Base-by-base conservation (phyloP, 2,888 invertebrate species). In the Alcis repandata region DNA sequence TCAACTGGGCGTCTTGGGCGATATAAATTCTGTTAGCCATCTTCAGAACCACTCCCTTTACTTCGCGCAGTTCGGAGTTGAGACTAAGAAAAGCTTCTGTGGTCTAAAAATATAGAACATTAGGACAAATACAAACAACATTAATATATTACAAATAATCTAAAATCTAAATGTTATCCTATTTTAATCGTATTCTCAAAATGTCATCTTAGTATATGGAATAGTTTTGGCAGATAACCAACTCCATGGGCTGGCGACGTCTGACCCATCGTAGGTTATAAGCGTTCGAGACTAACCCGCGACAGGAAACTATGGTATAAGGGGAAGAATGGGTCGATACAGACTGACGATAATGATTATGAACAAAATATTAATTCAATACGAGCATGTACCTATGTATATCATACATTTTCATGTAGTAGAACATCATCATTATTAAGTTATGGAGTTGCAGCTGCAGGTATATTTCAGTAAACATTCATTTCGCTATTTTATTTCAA, bases 11-110 rank as follows among this genome's bases (percentile, higher is more conserved):
- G 1, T 87, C 82, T 0, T 90, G 49, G 59, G 94, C 94, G 0
- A 96, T 80, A 79, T 95, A 98, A 0, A 97, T 81, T 74, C 95
- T 95, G 79, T 95, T 97, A 0, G 97, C 97, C 59, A 95, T 88
- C 52, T 91, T 94, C 0, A 96, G 80, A 2, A 94, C 93, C 7
- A 95, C 94, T 36, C 94, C 93, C 63, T 90, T 79, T 1, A 91
- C 69, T 0, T 81, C 69, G 38, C 79, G 73, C 10, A 90, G 64
- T 65, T 75, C 75, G 4, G 68, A 58, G 65, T 79, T 84, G 4
- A 82, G 62, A 1, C 71, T 63, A 0, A 76, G 49, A 71, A 91
- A 90, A 0, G 85, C 86, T 59, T 71, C 71, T 71, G 84, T 88
- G 0, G 84, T 85, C 92, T 92, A 78, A 56, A 83, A 79, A 58